phyloP scores from a whole-genome alignment of 2,797 vertebrate species.

The Anguilla obscura region DNA sequence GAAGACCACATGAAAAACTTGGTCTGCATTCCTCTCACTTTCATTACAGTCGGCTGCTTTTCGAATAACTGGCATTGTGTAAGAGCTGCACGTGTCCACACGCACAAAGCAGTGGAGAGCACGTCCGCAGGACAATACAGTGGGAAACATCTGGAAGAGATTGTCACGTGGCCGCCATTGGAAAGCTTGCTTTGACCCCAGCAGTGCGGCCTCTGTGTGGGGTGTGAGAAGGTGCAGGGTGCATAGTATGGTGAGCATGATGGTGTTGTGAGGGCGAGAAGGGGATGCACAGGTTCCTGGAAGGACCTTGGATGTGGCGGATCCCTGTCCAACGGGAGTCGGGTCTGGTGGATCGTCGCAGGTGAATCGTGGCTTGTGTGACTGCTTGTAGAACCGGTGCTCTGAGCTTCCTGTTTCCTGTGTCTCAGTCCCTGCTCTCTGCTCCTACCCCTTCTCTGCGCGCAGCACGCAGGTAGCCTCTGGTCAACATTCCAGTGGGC shows the following conservation, averaged over 20 bases:
- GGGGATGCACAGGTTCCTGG: background rate
- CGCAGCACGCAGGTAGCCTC: background rate
- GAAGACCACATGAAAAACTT: background rate
- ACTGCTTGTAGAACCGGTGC: background rate
- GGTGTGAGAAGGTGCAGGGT: background rate
- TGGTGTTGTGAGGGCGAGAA: background rate
- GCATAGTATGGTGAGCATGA: background rate
- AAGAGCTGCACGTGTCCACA: constrained; percentile 2
- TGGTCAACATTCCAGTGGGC: constrained; percentile 9
- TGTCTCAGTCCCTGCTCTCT: background rate
- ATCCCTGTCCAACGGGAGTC: background rate
- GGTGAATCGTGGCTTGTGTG: constrained; percentile 1
- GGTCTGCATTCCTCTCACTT: background rate
- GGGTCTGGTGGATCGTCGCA: background rate
- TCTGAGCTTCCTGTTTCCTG: background rate
- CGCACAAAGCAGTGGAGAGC: background rate
- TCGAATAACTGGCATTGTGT: constrained; percentile 23
- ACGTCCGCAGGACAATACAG: constrained; percentile 11
- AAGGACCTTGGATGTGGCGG: background rate
- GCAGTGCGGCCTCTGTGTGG: background rate
- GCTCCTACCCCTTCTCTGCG: too few species aligned
- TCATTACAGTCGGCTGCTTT: background rate
- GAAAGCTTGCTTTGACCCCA: constrained; percentile 31
- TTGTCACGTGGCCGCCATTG: constrained; percentile 17
- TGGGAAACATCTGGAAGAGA: constrained; percentile 44